Percentiles rank a stretch among this genome's conserved stretches.
Conservation (phyloP, 2,113 vertebrate species). For the Plecotus auritus region DNA sequence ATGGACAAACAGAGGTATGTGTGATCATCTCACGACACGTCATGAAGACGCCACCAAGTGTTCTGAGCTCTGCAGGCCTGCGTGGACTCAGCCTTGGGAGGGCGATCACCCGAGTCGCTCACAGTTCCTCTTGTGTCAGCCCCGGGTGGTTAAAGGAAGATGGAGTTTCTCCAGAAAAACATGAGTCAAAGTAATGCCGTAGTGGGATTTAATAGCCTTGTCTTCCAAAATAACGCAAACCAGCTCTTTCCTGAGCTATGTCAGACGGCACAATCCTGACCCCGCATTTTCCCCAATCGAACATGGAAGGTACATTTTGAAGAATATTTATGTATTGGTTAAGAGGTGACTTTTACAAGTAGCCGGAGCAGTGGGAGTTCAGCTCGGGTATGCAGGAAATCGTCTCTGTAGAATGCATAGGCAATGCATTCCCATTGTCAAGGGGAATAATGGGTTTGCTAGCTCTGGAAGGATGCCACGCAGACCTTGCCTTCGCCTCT, state of each 20-base stretch:
- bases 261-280: slow-evolving; percentile 6
- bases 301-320: slow-evolving; percentile 30
- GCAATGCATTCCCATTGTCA: not conserved
- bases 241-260: slow-evolving; percentile 4
- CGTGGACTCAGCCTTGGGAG: slow-evolving; percentile 25
- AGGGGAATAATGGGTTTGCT: not conserved
- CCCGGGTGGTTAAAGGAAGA: slow-evolving; percentile 42
- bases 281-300: slow-evolving; percentile 53
- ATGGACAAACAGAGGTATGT: not conserved
- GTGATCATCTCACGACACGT: not conserved
- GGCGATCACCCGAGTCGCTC: not conserved
- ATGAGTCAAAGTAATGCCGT: not conserved
- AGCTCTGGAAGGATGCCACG: slow-evolving; percentile 20
- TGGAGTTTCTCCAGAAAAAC: slow-evolving; percentile 41
- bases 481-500: not conserved
- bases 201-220: slow-evolving; percentile 12
- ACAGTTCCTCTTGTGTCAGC: slow-evolving; percentile 6
- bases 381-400: not conserved
- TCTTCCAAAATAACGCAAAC: slow-evolving; percentile 48
- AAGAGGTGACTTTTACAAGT: not conserved
- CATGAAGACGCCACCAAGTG: not conserved
- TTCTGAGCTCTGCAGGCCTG: slow-evolving; percentile 36
- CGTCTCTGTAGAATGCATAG: not conserved
- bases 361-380: slow-evolving; percentile 12
- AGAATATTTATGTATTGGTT: slow-evolving; percentile 49